Conservation (phyloP, 2,113 vertebrate species). For the Fukomys damarensis region DNA sequence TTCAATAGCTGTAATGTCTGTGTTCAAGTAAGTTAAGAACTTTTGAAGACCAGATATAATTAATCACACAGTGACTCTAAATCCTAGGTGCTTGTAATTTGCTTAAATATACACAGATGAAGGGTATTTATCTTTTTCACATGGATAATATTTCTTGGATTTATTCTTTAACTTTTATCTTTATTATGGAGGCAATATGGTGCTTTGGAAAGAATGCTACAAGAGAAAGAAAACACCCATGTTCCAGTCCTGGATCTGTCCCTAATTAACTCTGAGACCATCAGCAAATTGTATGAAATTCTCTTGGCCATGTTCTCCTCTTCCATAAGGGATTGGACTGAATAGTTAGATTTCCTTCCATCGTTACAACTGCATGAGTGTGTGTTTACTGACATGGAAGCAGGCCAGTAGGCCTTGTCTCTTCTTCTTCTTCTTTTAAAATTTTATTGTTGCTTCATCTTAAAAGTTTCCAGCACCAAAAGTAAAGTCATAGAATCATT, state of each 20-base stretch:
- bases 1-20: neutral
- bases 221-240: neutral
- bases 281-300: slow-evolving; percentile 46
- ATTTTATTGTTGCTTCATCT: neutral
- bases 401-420: neutral
- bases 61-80: neutral
- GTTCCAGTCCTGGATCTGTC: neutral
- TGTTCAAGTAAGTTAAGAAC: neutral
- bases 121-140: neutral
- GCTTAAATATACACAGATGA: neutral
- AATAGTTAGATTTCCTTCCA: neutral
- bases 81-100: neutral
- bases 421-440: slow-evolving; percentile 9
- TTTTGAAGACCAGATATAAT: neutral
- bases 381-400: slow-evolving; percentile 54
- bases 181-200: neutral
- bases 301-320: neutral
- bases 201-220: neutral
- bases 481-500: neutral
- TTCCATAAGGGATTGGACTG: slow-evolving; percentile 9
- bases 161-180: neutral
- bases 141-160: neutral
- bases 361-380: neutral
- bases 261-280: slow-evolving; percentile 51
- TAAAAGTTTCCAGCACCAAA: neutral